Conservation (phyloP, 2,113 vertebrate species). For the Nannobrachium achirus region DNA sequence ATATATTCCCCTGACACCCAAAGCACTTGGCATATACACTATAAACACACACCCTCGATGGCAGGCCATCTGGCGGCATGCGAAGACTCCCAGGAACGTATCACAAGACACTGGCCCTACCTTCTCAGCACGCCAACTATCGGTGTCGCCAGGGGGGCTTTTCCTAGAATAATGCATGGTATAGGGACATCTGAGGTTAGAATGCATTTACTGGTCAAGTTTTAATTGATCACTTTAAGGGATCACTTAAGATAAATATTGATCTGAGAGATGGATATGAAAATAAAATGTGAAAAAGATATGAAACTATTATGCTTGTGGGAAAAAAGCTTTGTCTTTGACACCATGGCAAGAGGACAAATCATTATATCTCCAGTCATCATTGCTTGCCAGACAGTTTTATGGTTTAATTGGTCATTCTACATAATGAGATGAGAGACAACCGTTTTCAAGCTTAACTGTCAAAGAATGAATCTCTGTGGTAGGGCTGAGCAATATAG, state of each 20-base stretch:
- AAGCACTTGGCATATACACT: slow-evolving; percentile 65
- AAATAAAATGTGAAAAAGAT: background rate
- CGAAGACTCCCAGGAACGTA: slow-evolving; percentile 56
- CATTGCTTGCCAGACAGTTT: background rate
- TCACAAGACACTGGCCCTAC: slow-evolving; percentile 57
- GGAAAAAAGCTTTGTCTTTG: background rate
- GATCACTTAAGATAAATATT: background rate
- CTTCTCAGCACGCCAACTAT: slow-evolving; percentile 19
- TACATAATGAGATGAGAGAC: background rate
- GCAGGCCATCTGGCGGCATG: slow-evolving; percentile 51
- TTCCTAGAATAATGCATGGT: slow-evolving; percentile 1
- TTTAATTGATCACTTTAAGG: background rate
- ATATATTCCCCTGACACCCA: slow-evolving; percentile 63
- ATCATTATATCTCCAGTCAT: background rate
- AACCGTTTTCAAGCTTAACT: slow-evolving; percentile 15
- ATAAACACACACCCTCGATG: slow-evolving; percentile 53
- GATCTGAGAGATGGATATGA: background rate
- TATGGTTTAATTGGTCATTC: background rate
- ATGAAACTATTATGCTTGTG: background rate
- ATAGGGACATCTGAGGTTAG: background rate
- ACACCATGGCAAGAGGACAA: background rate
- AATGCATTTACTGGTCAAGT: background rate
- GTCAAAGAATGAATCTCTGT: too few species aligned
- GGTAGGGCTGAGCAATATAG: too few species aligned
- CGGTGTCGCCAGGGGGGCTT: background rate